Base-by-base conservation (phyloP, 1,140 invertebrate species). In the Bombus sylvicola region DNA sequence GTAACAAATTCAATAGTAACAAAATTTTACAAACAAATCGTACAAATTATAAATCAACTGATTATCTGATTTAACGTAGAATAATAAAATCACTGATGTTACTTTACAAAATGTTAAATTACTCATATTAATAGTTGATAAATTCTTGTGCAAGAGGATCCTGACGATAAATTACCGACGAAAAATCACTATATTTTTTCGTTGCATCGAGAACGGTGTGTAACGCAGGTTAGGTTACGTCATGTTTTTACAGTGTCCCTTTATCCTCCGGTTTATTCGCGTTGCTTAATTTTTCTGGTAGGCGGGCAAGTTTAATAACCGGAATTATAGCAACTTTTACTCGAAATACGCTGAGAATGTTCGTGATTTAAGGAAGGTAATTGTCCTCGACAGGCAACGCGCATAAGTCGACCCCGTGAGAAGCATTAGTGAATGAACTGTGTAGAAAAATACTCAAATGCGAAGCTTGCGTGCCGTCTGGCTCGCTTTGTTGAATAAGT, bases 351-450 rank as follows among this genome's bases (percentile, higher is more conserved):
- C 68, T 5, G 4, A 68, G 71, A 82, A 75, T 59, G 71, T 66
- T 75, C 57, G 72, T 75, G 81, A 82, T 82, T 82, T 66, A 34
- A 39, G 71, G 41, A 34, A 41, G 81, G 71, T 82, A 82, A 82
- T 82, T 41, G 81, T 82, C 72, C 81, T 66, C 71, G 41, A 39
- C 72, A 39, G 72, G 34, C 59, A 53, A 47, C 18, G 43, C 15
- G 79, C 68, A n/a, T 41, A 72, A 82, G 53, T 82, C 31, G n/a
- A 53, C 39, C 71, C 8, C 31, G 25, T 25, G 68, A 39, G 62
- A 34, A 43, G 73, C 74, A 83, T 83, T 77, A 83, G 74, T 69
- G 82, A 83, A 83, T 83, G 82, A 83, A 83, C 74, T 28, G 74
- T 69, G 28, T n/a, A 41, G 74, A 83, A 83, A 83, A 83, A 83